A percentile compares a stretch with the other conserved stretches of the same genome.
Evolutionary conservation across 1,140 invertebrate genomes (phyloP).

Genomic region (Amphibalanus amphitrite): DNA sequence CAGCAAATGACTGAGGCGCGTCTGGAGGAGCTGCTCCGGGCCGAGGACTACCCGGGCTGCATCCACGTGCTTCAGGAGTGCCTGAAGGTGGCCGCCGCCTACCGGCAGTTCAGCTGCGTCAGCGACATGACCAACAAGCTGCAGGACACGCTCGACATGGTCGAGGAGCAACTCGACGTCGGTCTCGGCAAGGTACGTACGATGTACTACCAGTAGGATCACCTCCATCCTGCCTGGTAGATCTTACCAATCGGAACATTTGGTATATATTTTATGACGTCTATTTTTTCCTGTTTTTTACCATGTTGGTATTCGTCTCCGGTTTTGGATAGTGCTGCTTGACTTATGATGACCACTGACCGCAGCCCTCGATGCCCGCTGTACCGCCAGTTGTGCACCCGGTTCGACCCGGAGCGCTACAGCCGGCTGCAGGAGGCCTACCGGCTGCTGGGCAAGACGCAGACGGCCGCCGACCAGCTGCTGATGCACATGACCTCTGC

Average conservation of each 20-base stretch:
- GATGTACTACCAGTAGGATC: too few relatives aligned
- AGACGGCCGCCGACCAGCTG: conserved; percentile 82
- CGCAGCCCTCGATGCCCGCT: conserved; percentile 8
- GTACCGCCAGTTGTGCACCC: conserved; percentile 38
- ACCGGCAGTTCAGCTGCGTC: conserved; percentile 69
- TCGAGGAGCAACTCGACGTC: conserved; percentile 77
- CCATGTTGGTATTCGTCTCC: conserved; percentile 1
- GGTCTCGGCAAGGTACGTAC: conserved; percentile 51
- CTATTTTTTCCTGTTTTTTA: too few relatives aligned
- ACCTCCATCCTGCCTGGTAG: too few relatives aligned
- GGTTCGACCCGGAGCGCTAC: conserved; percentile 54
- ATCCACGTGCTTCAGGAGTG: conserved; percentile 75
- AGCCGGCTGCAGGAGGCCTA: conserved; percentile 70
- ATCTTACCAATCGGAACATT: too few relatives aligned
- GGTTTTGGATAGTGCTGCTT: neutral
- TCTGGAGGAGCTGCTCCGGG: conserved; percentile 56
- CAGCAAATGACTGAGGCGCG: conserved; percentile 50
- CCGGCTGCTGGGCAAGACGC: conserved; percentile 59
- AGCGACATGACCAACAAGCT: conserved; percentile 66
- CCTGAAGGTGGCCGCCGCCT: conserved; percentile 58
- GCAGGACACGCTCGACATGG: conserved; percentile 76
- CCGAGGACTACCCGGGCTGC: conserved; percentile 56
- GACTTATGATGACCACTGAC: neutral
- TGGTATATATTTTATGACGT: too few relatives aligned
- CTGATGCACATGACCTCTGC: conserved; percentile 89